Conservation (phyloP, 2,113 vertebrate genomes). For the Mormyrus lacerda region DNA sequence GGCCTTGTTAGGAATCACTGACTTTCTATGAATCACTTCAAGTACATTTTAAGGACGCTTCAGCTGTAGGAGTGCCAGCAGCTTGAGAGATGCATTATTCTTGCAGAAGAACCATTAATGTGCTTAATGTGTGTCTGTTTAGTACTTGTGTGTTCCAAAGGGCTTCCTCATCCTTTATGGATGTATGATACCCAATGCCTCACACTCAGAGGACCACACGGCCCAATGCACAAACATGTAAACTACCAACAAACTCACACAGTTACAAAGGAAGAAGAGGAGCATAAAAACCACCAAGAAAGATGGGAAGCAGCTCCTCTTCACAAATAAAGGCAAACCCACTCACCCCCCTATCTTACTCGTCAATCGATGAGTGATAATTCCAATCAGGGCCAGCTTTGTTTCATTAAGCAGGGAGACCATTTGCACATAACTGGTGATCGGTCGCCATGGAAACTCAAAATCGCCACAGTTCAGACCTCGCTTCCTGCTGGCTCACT, state of each 20-base stretch:
- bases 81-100: not conserved
- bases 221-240: not conserved
- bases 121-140: not conserved
- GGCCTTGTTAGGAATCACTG: not conserved
- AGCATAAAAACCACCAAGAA: not conserved
- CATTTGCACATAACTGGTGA: not conserved
- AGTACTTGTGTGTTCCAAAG: not conserved
- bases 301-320: not conserved
- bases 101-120: not conserved
- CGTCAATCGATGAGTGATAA: not conserved
- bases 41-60: not conserved
- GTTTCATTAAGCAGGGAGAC: not conserved
- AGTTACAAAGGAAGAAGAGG: not conserved
- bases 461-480: not conserved
- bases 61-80: not conserved
- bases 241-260: not conserved
- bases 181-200: not conserved
- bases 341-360: not conserved
- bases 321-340: not conserved
- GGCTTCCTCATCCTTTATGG: not conserved
- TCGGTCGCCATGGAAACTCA: not conserved
- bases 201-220: not conserved
- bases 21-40: not conserved
- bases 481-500: not conserved
- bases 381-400: not conserved